Evolutionary conservation across 2,888 invertebrate genomes (phyloP), one percentile per base, ranked within the genome.

Genomic region (Pocota personata): DNA sequence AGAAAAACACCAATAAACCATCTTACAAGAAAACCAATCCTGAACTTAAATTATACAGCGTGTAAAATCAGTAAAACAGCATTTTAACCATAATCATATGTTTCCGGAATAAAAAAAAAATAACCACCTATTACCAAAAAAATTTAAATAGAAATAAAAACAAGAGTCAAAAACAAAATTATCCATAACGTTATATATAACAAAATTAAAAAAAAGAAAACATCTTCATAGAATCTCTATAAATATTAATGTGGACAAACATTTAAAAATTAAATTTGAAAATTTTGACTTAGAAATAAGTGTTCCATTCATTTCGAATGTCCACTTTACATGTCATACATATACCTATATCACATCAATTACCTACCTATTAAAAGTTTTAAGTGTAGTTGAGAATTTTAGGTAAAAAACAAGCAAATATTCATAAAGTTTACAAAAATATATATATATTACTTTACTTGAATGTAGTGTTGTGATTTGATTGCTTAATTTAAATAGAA

Each of bases 401-500:
- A 16, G 60, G 7, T 10, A 32, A 69, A 64, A 40, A 58, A 71
- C 43, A 35, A 77, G 57, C 64, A 64, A 30, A 55, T 64, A 78
- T 73, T 71, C 43, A 82, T 64, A 76, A 66, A 77, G 71, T 48
- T 73, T 71, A 57, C 40, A 84, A 72, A 73, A 46, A 46, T 66
- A 72, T 27, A 66, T 12, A 73, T n/a, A n/a, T n/a, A 52, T 50
- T 84, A 67, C n/a, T 73, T 73, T 71, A 86, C 77, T 73, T 87
- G 55, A 82, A 82, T 87, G 87, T 87, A 87, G 87, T 87, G 87
- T 87, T 87, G 87, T 87, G 87, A 87, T 67, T 87, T 87, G 82
- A 87, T 87, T 87, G 86, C 86, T 86, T 86, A 72, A 82, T 86
- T 86, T 86, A 82, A 60, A 77, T 82, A 82, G 71, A 58, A 58